Base-by-base conservation (phyloP, 2,797 vertebrate genomes). In the Fistularia tabacaria region DNA sequence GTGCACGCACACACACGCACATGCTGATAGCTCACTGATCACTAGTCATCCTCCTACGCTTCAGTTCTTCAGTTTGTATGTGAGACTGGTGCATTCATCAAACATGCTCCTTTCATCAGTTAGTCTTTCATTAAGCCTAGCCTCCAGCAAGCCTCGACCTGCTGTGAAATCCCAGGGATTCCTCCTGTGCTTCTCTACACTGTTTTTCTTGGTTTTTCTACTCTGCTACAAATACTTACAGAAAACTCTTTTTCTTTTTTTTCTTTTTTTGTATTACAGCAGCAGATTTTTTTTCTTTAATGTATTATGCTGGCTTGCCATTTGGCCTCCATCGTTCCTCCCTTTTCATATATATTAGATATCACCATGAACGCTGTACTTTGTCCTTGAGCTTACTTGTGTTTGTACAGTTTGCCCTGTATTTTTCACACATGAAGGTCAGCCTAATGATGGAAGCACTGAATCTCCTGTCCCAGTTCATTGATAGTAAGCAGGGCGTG, bases 121-220 rank as follows among this genome's bases (percentile, higher is more conserved):
- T 55, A 7, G 49, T 42, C 54, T 84, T 71, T 79, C 78, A 83
- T 82, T 61, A 77, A 73, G 65, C 59, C 54, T 38, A 45, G 64
- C 75, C 74, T 56, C 52, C 76, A 80, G 81, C 89, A 67, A 77
- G 87, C 72, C 76, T 68, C 73, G 54, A 74, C 89, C 77, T 87
- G 85, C 76, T 78, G 64, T 72, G 71, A 74, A 73, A 84, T 85
- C 75, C 67, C 64, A 82, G 84, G 80, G 89, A 85, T 91, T 79
- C 57, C 68, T 70, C 54, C 50, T 38, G 48, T 49, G 14, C 62
- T 65, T 59, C 36, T 51, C 54, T 42, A 51, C 55, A 8, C 53
- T 9, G 14, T 64, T 69, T 50, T 38, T 39, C 54, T 39, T 47
- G 38, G 9, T 53, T 43, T 50, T 64, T 58, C 40, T 54, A 14